A percentile compares a stretch with the other conserved stretches of the same genome.
Conservation (phyloP, 2,113 vertebrate genomes). For the Hippopotamus amphibius region DNA sequence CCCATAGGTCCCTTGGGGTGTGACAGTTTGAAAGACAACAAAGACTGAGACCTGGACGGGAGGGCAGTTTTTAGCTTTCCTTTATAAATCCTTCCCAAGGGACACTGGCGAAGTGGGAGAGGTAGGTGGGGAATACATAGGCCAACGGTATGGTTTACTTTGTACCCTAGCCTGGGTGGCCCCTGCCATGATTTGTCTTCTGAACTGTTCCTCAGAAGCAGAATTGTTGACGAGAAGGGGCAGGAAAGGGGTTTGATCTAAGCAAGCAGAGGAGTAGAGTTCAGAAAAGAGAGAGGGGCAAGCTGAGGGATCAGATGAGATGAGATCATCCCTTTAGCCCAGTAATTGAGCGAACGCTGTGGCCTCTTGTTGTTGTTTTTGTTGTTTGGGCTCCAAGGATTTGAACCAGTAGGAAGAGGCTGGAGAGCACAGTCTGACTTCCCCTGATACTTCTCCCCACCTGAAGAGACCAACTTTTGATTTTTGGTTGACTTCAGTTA, state of each 20-base stretch:
- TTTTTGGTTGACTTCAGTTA: neutral
- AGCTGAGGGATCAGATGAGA: neutral
- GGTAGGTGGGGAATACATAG: neutral
- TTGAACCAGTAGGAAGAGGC: constrained; percentile 5
- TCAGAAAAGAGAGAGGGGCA: neutral
- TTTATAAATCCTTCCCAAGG: neutral
- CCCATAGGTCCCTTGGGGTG: neutral
- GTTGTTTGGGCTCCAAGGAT: neutral
- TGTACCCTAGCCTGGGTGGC: neutral
- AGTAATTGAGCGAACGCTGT: neutral
- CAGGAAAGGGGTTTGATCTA: neutral
- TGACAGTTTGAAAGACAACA: neutral
- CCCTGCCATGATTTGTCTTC: neutral
- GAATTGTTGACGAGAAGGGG: neutral
- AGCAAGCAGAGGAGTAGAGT: neutral
- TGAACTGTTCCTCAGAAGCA: neutral
- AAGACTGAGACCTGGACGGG: neutral
- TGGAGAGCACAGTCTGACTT: neutral
- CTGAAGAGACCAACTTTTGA: neutral
- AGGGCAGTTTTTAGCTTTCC: neutral
- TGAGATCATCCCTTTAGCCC: neutral
- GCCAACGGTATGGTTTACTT: neutral
- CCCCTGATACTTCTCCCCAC: neutral
- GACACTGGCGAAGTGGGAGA: neutral
- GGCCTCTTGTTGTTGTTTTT: neutral